Percentiles rank a stretch among this genome's conserved stretches.
These are phyloP conservation scores for Hemicrepidius hirtus DNA, from an alignment of 2,888 invertebrate species.

Conservation along the genomic window DNA sequence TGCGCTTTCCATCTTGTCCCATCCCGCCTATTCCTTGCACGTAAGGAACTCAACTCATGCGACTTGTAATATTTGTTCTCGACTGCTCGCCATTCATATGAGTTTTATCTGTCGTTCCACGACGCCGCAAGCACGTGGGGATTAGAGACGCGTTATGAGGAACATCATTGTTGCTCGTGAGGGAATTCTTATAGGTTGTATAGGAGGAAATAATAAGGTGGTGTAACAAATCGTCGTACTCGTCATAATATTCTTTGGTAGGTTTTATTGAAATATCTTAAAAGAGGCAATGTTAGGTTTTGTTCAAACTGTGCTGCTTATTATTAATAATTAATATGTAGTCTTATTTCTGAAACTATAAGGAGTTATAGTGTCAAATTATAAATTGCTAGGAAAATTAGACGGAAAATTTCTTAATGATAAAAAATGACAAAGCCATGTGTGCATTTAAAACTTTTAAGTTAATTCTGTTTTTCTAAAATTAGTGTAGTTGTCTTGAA, in stretches of 20 bases:
- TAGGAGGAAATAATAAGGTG: slow-evolving; percentile 46
- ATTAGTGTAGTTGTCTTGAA: too few species aligned
- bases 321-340: too few species aligned
- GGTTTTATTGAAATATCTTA: not conserved
- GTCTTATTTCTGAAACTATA: too few species aligned
- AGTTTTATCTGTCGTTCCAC: slow-evolving; percentile 69
- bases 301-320: too few species aligned
- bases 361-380: too few species aligned
- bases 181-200: slow-evolving; percentile 54
- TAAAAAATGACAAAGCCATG: too few species aligned
- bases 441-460: too few species aligned
- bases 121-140: slow-evolving; percentile 69
- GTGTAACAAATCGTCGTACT: slow-evolving; percentile 45
- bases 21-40: slow-evolving; percentile 72
- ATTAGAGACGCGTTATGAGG: slow-evolving; percentile 61
- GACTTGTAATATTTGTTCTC: slow-evolving; percentile 72
- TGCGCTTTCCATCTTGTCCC: slow-evolving; percentile 81
- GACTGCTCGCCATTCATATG: slow-evolving; percentile 71
- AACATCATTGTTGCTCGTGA: slow-evolving; percentile 57
- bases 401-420: too few species aligned
- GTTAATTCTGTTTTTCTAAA: too few species aligned
- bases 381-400: too few species aligned
- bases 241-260: slow-evolving; percentile 3
- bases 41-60: slow-evolving; percentile 73
- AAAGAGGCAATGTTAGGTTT: too few species aligned